phyloP scores from a whole-genome alignment of 2,113 vertebrate species.

The Dasyprocta punctata region DNA sequence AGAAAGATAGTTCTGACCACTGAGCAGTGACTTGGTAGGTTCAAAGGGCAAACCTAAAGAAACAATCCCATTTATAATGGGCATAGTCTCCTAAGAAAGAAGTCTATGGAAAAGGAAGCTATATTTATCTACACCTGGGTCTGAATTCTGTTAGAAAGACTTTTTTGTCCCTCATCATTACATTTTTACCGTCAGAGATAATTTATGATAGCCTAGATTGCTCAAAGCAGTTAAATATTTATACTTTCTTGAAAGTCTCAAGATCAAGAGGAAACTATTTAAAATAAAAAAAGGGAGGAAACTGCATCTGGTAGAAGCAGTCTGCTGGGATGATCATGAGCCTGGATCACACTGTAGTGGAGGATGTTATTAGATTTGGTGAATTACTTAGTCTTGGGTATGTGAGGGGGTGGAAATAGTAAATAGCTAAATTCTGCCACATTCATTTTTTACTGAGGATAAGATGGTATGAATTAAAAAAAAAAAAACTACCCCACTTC shows the following conservation, averaged over 20 bases:
- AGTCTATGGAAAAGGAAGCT: conserved; percentile 53
- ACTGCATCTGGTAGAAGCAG: conserved; percentile 75
- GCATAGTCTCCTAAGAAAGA: conserved; percentile 40
- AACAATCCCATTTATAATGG: neutral
- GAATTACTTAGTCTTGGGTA: conserved; percentile 62
- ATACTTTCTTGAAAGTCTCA: conserved; percentile 79
- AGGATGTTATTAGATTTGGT: conserved; percentile 61
- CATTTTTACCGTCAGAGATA: conserved; percentile 84
- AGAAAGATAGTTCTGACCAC: neutral
- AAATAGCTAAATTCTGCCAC: conserved; percentile 1
- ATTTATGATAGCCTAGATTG: conserved; percentile 80
- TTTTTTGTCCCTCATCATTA: conserved; percentile 71
- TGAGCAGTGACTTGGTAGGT: neutral
- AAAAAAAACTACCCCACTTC: neutral
- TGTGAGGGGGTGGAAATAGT: conserved; percentile 55
- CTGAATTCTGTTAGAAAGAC: conserved; percentile 67
- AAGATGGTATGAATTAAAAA: neutral
- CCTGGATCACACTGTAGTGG: conserved; percentile 60
- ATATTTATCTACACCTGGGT: conserved; percentile 34
- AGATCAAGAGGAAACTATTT: conserved; percentile 76
- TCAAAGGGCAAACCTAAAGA: conserved; percentile 47
- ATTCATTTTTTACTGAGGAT: conserved; percentile 5
- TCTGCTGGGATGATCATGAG: conserved; percentile 4
- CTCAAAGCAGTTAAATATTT: conserved; percentile 84
- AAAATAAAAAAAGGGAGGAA: conserved; percentile 60